These are phyloP conservation scores for Pyrrhia umbra DNA, from an alignment of 2,888 invertebrate genomes.

Conservation along the genomic window DNA sequence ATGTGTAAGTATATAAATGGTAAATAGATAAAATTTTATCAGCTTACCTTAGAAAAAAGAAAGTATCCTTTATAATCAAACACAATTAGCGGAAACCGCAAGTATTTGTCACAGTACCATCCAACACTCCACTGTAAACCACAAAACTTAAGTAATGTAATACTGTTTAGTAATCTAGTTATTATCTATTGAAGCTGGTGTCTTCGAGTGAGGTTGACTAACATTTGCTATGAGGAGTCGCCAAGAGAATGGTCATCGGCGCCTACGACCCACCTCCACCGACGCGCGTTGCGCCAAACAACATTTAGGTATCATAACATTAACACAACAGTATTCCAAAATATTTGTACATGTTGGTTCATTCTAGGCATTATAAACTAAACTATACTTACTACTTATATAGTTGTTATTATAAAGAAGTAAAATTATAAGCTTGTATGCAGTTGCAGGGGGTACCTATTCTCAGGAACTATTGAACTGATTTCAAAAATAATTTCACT, in stretches of 20 bases:
- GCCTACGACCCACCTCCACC: slow-evolving; percentile 65
- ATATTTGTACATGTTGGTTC: not conserved
- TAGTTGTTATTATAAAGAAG: no score
- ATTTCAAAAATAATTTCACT: no score
- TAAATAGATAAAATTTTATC: not conserved
- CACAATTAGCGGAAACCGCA: not conserved
- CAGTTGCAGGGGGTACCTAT: no score
- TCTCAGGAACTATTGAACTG: no score
- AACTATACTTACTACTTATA: not conserved
- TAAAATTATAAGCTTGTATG: no score
- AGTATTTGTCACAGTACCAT: slow-evolving; percentile 21
- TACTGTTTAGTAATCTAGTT: not conserved
- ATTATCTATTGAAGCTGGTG: slow-evolving; percentile 58
- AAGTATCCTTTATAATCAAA: not conserved
- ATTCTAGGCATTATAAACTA: not conserved
- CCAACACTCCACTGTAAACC: slow-evolving; percentile 33
- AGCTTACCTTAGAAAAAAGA: not conserved
- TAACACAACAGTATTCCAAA: slow-evolving; percentile 31
- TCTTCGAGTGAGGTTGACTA: slow-evolving; percentile 57
- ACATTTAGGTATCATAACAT: slow-evolving; percentile 36
- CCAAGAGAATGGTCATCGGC: slow-evolving; percentile 60
- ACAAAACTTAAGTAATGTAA: not conserved
- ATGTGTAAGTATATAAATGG: not conserved
- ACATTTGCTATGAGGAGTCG: slow-evolving; percentile 61
- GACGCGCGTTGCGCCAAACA: slow-evolving; percentile 51